Percentiles rank a stretch among this genome's conserved stretches.
Evolutionary conservation across 2,797 vertebrate genomes (phyloP).

Genomic region (Nyctalus aviator): DNA sequence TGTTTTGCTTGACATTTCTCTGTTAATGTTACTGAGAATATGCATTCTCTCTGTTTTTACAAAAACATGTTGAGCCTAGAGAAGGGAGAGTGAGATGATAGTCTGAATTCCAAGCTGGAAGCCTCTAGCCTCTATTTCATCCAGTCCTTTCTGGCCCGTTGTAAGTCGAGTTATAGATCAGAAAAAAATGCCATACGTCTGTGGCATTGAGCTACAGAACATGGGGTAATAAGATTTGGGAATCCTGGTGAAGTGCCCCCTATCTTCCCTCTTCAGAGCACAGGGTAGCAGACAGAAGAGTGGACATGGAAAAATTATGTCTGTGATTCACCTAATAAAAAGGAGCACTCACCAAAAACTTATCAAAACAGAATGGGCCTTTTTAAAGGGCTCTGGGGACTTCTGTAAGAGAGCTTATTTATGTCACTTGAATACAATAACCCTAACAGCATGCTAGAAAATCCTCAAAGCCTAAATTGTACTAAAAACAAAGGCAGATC

Average conservation of each 20-base stretch:
- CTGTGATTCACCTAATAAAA: constrained; percentile 26
- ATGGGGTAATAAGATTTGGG: neutral
- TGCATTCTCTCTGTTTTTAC: constrained; percentile 11
- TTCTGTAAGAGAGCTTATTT: constrained; percentile 64
- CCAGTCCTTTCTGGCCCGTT: neutral
- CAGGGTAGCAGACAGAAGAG: constrained; percentile 30
- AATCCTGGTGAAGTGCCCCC: neutral
- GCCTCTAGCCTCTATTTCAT: constrained; percentile 11
- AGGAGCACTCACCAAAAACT: constrained; percentile 50
- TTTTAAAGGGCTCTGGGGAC: neutral
- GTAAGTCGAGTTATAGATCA: constrained; percentile 35
- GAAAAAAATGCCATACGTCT: neutral
- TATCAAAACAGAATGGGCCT: constrained; percentile 34
- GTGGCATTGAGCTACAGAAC: neutral
- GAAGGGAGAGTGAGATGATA: neutral
- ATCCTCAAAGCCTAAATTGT: constrained; percentile 11
- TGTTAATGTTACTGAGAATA: constrained; percentile 46
- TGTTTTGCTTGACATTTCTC: constrained; percentile 39
- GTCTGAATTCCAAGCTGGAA: constrained; percentile 28
- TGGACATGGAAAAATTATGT: neutral
- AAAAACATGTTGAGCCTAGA: constrained; percentile 49
- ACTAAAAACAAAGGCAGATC: constrained; percentile 41
- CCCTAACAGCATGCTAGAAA: neutral
- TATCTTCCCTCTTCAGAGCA: constrained; percentile 40
- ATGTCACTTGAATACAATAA: constrained; percentile 6